Base-by-base conservation (phyloP, 2,113 vertebrate species). In the Xerus inauris region DNA sequence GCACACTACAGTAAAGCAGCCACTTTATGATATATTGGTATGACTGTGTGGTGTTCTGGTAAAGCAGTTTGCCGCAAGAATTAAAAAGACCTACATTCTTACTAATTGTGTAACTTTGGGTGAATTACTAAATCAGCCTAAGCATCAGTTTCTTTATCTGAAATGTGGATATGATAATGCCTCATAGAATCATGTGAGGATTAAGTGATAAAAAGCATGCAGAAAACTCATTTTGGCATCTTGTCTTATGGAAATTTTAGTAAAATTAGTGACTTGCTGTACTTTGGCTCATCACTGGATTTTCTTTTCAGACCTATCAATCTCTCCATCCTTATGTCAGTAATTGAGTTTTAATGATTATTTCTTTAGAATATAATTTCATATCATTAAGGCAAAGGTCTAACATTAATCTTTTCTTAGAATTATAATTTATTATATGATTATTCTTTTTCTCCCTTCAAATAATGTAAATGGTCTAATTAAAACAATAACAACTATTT, bases 401-500 rank as follows among this genome's bases (percentile, higher is more conserved):
- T 51, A 77, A 5, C 13, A 51, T 69, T 92, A 40, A 73, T 73
- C 54, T 94, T 94, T 89, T 90, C 40, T 89, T 87, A 79, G 32
- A 92, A 59, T 89, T 89, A 83, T 54, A 20, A 26, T 71, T 94
- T 89, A 12, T 67, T 45, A 83, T 32, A 82, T 80, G 54, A 88
- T 40, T 88, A 45, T 69, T 90, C 42, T 87, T 94, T 16, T 80
- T 84, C 10, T 87, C 22, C 24, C 14, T 75, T 72, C 38, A 87
- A 80, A 20, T 93, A 84, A 76, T 12, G 32, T 65, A 10, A 83
- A 6, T 72, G 72, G 10, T 30, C 51, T 96, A 91, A 35, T 85
- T 88, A 94, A 96, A 85, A 82, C 38, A 93, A 62, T 26, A 88
- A 19, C 67, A 71, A 92, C 90, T 51, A 69, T n/a, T 69, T 85